These are phyloP conservation scores for Antechinus flavipes DNA, from an alignment of 2,113 vertebrate species.

Conservation along the genomic window DNA sequence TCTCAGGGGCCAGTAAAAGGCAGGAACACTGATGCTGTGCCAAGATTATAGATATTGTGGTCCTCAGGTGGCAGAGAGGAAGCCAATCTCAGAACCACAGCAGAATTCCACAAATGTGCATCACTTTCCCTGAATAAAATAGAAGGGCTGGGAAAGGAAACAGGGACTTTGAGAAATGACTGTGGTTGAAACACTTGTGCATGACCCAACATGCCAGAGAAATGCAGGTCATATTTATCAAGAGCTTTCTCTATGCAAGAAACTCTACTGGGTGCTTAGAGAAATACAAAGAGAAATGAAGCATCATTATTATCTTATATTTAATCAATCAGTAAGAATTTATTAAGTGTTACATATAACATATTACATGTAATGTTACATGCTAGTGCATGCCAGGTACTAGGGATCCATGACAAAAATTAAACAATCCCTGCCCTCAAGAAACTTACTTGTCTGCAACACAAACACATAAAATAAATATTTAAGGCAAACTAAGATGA, in stretches of 20 bases:
- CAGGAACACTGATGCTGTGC: background rate
- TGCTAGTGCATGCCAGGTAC: background rate
- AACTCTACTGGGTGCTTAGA: background rate
- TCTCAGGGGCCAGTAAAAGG: background rate
- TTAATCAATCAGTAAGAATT: background rate
- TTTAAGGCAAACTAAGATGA: background rate
- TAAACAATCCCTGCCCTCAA: background rate
- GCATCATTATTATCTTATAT: background rate
- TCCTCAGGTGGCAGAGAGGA: background rate
- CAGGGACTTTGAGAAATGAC: background rate
- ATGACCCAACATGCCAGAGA: background rate
- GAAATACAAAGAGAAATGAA: background rate
- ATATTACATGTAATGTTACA: background rate
- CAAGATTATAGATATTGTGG: background rate
- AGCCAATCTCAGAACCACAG: background rate
- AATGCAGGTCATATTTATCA: background rate
- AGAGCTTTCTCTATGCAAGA: background rate
- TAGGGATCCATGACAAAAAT: background rate
- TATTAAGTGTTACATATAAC: background rate
- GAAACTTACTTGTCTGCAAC: background rate
- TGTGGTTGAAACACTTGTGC: background rate
- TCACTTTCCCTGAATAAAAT: background rate
- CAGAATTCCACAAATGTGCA: background rate
- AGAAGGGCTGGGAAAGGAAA: background rate
- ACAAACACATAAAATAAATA: background rate